These are phyloP conservation scores for Dermochelys coriacea DNA, from an alignment of 2,797 vertebrate species.

Conservation along the genomic window DNA sequence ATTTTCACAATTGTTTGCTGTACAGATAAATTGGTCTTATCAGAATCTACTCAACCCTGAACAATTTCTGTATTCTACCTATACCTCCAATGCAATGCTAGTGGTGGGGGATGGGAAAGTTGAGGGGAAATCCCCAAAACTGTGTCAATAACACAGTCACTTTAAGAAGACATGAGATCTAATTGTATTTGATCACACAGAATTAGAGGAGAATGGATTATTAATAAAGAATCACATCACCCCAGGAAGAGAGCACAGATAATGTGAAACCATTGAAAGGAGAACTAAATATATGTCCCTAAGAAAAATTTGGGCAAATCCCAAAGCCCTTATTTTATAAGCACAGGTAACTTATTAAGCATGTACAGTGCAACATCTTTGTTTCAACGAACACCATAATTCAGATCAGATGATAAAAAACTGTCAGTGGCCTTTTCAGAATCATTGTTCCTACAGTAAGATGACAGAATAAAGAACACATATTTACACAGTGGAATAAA, in stretches of 20 bases:
- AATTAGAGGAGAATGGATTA: neutral
- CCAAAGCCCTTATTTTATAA: neutral
- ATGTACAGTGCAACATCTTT: neutral
- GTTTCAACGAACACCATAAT: neutral
- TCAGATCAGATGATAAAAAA: slow-evolving; percentile 10
- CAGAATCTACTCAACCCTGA: slow-evolving; percentile 63
- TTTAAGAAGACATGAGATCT: neutral
- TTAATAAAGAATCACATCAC: slow-evolving; percentile 1
- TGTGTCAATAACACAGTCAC: neutral
- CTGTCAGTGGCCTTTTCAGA: neutral
- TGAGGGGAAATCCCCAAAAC: neutral
- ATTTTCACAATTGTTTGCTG: slow-evolving; percentile 35
- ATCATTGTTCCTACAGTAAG: neutral
- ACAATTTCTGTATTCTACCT: slow-evolving; percentile 41
- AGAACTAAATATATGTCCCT: neutral
- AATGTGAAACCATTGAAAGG: neutral
- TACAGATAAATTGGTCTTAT: slow-evolving; percentile 61
- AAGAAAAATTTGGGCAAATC: neutral
- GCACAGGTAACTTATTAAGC: neutral
- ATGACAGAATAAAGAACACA: slow-evolving; percentile 19
- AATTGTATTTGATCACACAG: slow-evolving; percentile 1
- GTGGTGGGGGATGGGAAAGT: neutral
- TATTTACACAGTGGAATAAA: neutral
- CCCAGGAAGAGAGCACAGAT: neutral
- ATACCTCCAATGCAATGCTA: neutral